These are phyloP conservation scores for Druon quercuslanigerum DNA, from an alignment of 1,140 invertebrate species.

Conservation along the genomic window DNA sequence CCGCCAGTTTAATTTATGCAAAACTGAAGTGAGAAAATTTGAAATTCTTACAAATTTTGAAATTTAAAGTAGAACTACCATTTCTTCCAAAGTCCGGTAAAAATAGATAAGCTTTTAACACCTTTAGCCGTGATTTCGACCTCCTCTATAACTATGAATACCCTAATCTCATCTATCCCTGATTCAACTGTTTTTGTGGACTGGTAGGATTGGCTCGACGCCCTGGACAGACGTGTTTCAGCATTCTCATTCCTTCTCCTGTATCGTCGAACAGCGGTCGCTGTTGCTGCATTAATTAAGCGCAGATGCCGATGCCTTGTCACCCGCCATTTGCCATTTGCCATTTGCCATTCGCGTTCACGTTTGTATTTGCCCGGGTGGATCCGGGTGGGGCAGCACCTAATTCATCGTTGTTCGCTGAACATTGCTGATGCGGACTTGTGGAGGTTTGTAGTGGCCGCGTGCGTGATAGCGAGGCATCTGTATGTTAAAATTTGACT, in stretches of 20 bases:
- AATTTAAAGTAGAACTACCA: no score
- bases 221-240: conserved; percentile 19
- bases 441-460: conserved; percentile 1
- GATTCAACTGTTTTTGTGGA: no score
- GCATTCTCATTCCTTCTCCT: conserved; percentile 45
- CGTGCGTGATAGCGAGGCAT: conserved; percentile 38
- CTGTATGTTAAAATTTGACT: conserved; percentile 42
- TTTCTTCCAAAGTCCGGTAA: no score
- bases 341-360: conserved; percentile 58
- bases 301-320: conserved; percentile 63
- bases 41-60: no score
- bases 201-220: no score
- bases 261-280: conserved; percentile 36
- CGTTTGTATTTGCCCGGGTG: conserved; percentile 46
- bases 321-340: conserved; percentile 63
- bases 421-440: conserved; percentile 8
- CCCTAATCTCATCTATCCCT: no score
- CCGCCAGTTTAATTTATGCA: no score
- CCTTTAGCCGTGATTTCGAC: no score
- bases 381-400: conserved; percentile 33
- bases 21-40: no score
- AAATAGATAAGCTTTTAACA: no score
- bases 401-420: conserved; percentile 37
- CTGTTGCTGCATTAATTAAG: conserved; percentile 61
- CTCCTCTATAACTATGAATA: no score